These are phyloP conservation scores for Noctilio leporinus DNA, from an alignment of 2,113 vertebrate genomes.

Conservation along the genomic window DNA sequence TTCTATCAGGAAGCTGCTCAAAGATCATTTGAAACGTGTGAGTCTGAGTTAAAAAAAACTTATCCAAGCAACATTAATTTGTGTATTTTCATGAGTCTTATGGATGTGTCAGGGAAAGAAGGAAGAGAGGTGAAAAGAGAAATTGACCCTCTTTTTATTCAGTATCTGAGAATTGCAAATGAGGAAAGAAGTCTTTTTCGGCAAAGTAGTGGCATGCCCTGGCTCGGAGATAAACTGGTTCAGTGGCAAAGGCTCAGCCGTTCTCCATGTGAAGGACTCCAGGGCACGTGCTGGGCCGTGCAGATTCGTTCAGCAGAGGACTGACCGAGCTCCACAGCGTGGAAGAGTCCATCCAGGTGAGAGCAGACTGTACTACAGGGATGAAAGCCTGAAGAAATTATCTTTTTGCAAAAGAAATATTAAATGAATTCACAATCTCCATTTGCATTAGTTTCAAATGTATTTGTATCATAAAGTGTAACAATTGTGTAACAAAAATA, in stretches of 20 bases:
- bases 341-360: background rate
- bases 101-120: background rate
- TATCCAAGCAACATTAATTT: background rate
- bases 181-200: background rate
- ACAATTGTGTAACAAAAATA: constrained; percentile 77
- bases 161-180: background rate
- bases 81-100: background rate
- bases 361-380: background rate
- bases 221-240: background rate
- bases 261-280: background rate
- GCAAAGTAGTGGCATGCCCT: background rate
- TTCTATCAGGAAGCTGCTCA: background rate
- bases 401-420: constrained; percentile 46
- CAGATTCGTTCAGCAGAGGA: background rate
- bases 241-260: background rate
- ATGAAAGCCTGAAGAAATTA: background rate
- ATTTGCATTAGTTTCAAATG: constrained; percentile 17
- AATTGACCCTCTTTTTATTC: background rate
- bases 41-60: background rate
- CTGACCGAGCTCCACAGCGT: background rate
- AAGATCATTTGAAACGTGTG: background rate
- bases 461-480: constrained; percentile 79
- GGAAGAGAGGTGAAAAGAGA: background rate
- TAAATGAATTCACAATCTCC: constrained; percentile 15
- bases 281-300: background rate